phyloP scores from a whole-genome alignment of 2,113 vertebrate species.

The Podocnemis expansa region DNA sequence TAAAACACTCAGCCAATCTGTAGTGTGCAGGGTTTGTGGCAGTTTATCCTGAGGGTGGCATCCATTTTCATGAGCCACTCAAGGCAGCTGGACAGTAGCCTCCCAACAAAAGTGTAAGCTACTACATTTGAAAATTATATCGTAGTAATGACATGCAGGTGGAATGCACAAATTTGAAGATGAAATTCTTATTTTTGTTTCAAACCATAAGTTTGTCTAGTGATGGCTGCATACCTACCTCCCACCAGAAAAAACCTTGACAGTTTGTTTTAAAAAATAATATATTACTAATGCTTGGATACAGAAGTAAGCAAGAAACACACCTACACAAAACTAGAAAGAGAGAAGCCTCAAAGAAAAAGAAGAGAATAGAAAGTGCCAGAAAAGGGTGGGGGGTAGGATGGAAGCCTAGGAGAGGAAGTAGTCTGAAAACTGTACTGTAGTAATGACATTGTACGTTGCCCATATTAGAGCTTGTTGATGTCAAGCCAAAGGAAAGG shows the following conservation, averaged over 20 bases:
- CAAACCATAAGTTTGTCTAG: slow-evolving; percentile 8
- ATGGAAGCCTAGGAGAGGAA: not conserved
- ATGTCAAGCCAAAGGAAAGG: not conserved
- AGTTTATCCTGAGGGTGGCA: not conserved
- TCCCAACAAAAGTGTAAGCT: slow-evolving; percentile 55
- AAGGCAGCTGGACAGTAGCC: slow-evolving; percentile 5
- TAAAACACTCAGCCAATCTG: not conserved
- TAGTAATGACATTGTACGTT: slow-evolving; percentile 25
- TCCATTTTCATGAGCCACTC: not conserved
- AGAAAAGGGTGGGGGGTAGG: not conserved
- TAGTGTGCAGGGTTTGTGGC: not conserved
- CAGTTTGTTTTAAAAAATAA: not conserved
- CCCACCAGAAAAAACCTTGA: not conserved
- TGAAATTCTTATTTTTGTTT: not conserved
- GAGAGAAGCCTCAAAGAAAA: not conserved
- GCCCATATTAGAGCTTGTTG: slow-evolving; percentile 20
- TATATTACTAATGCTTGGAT: not conserved
- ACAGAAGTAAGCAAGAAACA: not conserved
- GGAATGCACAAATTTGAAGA: too few relatives aligned
- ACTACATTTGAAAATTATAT: slow-evolving; percentile 30
- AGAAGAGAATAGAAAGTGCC: not conserved
- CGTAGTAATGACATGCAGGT: not conserved
- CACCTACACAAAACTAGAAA: not conserved
- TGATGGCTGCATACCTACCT: slow-evolving; percentile 7
- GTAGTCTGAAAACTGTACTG: not conserved